These are phyloP conservation scores for Gallinago undulata DNA, from an alignment of 2,113 vertebrate species.

Conservation along the genomic window DNA sequence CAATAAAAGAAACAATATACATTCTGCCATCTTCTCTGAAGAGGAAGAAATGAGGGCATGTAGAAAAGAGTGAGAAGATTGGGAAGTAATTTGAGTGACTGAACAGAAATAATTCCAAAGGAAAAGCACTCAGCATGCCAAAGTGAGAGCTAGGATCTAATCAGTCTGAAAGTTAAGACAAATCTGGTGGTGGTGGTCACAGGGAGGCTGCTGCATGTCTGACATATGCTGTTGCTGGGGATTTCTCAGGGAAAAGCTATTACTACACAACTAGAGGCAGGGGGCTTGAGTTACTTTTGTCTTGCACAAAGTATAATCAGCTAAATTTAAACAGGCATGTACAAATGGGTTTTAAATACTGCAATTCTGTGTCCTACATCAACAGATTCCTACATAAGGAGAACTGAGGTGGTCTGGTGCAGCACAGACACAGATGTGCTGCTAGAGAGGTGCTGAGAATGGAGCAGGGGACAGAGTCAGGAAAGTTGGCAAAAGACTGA, in stretches of 20 bases:
- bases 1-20: background rate
- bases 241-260: background rate
- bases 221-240: background rate
- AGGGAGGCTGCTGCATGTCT: background rate
- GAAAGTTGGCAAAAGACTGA: background rate
- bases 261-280: background rate
- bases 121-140: background rate
- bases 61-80: background rate
- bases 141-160: background rate
- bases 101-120: background rate
- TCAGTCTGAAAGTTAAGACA: background rate
- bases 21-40: background rate
- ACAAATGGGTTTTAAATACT: background rate
- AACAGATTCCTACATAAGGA: background rate
- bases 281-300: background rate
- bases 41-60: fast-evolving
- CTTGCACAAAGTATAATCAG: background rate
- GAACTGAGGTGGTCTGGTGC: background rate
- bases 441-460: background rate
- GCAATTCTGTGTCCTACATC: background rate
- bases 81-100: background rate
- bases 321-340: background rate
- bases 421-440: background rate
- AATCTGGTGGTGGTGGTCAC: background rate
- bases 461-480: background rate